Evolutionary conservation across 2,113 vertebrate species (phyloP).

Genomic region (Lamprotornis superbus): DNA sequence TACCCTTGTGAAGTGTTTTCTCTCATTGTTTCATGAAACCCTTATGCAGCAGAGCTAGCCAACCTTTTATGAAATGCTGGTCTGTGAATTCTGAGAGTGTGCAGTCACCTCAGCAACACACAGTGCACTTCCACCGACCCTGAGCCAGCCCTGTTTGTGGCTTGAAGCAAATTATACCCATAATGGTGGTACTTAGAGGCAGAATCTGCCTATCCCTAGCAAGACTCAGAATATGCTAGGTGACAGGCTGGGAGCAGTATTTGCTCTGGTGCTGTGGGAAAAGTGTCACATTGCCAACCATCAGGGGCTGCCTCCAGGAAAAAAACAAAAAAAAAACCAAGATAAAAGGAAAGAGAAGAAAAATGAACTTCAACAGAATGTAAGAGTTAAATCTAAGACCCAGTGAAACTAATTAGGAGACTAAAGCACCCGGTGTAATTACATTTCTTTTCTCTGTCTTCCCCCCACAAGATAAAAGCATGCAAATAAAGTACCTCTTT

Average conservation of each 20-base stretch:
- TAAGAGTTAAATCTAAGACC: conserved; percentile 27
- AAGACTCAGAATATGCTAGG: not conserved
- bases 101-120: not conserved
- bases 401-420: not conserved
- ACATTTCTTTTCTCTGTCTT: not conserved
- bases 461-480: not conserved
- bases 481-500: conserved; percentile 2
- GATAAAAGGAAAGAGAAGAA: not conserved
- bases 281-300: not conserved
- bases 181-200: not conserved
- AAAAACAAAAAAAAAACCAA: not conserved
- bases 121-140: not conserved
- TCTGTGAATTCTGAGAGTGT: not conserved
- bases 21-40: not conserved
- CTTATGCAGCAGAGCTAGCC: not conserved
- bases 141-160: not conserved
- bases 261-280: not conserved
- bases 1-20: not conserved
- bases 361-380: not conserved
- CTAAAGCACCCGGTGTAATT: not conserved
- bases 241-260: not conserved
- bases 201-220: not conserved
- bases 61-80: not conserved
- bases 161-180: not conserved
- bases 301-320: not conserved